phyloP scores from a whole-genome alignment of 1,140 invertebrate species.

The Drosophila nigrodunni region DNA sequence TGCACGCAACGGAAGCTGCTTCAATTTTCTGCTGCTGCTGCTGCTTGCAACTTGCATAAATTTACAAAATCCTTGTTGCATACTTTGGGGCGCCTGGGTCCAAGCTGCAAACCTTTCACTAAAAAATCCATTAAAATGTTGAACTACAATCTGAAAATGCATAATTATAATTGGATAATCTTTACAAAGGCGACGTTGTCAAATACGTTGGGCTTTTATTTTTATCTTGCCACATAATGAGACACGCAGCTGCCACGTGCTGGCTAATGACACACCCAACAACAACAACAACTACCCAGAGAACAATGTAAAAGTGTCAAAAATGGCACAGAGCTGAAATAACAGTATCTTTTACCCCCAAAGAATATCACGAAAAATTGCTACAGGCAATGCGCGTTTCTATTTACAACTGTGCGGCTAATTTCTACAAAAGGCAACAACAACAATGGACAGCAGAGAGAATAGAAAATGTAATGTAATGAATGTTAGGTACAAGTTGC shows the following conservation, averaged over 20 bases:
- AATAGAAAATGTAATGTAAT: conserved; percentile 58
- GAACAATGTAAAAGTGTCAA: conserved; percentile 64
- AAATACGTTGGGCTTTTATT: conserved; percentile 37
- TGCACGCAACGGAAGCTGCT: conserved; percentile 28
- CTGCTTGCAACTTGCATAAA: conserved; percentile 43
- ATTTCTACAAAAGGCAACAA: conserved; percentile 53
- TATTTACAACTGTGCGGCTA: conserved; percentile 67
- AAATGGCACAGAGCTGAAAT: conserved; percentile 61
- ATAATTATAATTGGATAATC: conserved; percentile 75
- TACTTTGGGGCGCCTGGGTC: conserved; percentile 17
- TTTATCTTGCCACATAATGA: conserved; percentile 66
- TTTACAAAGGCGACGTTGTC: conserved; percentile 41
- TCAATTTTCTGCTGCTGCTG: conserved; percentile 18
- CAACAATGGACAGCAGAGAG: conserved; percentile 24
- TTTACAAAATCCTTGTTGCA: conserved; percentile 27
- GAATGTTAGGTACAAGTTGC: conserved; percentile 54
- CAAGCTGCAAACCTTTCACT: neutral
- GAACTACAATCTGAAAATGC: conserved; percentile 18
- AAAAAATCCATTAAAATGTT: neutral
- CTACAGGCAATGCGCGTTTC: conserved; percentile 62
- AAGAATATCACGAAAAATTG: conserved; percentile 42
- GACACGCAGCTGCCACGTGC: conserved; percentile 45
- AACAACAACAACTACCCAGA: conserved; percentile 34
- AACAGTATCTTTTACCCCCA: conserved; percentile 24
- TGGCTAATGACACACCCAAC: conserved; percentile 50